Base-by-base conservation (phyloP, 2,888 invertebrate species). In the Kryphioiulus occultus region DNA sequence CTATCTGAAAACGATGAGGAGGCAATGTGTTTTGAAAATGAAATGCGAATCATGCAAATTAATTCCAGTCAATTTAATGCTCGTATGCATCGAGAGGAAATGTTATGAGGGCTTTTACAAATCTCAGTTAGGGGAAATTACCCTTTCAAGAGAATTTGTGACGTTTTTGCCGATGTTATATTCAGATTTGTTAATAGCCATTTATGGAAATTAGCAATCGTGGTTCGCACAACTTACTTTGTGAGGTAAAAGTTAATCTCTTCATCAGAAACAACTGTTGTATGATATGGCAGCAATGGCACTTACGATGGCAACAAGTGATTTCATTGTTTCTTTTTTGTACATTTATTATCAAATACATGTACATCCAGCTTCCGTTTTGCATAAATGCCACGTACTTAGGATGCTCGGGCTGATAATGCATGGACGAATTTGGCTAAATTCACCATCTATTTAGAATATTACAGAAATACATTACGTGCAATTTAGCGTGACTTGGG, bases 1-100 rank as follows among this genome's bases (percentile, higher is more conserved):
- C 26, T 68, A 68, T 68, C 26, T 68, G 26, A 26, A 26, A 68
- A 15, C 26, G 68, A 68, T 68, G 68, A 26, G 26, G 68, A 68
- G 26, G 68, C 68, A 68, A 26, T 15, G 68, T 26, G 68, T 26
- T 68, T 68, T 68, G 26, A 68, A 68, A 68, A 68, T 68, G 68
- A 26, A 68, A 68, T 68, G 68, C 10, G 68, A 68, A 68, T 68
- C 26, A 68, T 68, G 68, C 68, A 68, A 68, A 68, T 68, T 68
- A 68, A 68, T 68, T 26, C 68, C 68, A 68, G 68, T 10, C n/a
- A 68, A 68, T 68, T 68, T 68, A 68, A 68, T 68, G 26, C 26
- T 68, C 68, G 26, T 15, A 68, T 1, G 26, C 26, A 68, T 68
- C 68, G 68, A 26, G 68, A 68, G 68, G 26, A 26, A 68, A 26